Percentiles rank a stretch among this genome's conserved stretches.
Evolutionary conservation across 2,888 invertebrate genomes (phyloP).

Genomic region (Leistus spinibarbis): DNA sequence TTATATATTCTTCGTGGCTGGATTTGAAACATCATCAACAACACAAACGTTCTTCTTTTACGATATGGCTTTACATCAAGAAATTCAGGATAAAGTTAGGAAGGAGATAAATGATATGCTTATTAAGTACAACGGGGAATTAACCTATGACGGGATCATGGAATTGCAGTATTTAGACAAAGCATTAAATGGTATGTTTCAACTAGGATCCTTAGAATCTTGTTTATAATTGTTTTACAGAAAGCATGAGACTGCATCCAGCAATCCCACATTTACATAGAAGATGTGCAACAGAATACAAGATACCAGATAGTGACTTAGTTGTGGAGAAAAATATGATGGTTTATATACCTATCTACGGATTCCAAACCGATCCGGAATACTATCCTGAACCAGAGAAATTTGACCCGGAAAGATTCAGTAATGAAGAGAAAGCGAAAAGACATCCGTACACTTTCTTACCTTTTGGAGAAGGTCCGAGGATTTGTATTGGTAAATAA

Average conservation of each 20-base stretch:
- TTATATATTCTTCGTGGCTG: slow-evolving; percentile 19
- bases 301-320: slow-evolving; percentile 48
- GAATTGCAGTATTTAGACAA: slow-evolving; percentile 22
- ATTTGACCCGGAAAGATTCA: slow-evolving; percentile 58
- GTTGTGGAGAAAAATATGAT: slow-evolving; percentile 50
- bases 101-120: slow-evolving; percentile 27
- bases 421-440: slow-evolving; percentile 46
- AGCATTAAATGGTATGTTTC: slow-evolving; percentile 8
- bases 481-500: slow-evolving; percentile 56
- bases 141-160: slow-evolving; percentile 31
- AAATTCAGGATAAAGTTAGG: slow-evolving; percentile 16
- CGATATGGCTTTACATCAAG: slow-evolving; percentile 12
- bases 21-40: slow-evolving; percentile 24
- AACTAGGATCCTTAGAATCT: too few relatives aligned
- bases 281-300: slow-evolving; percentile 50
- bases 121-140: slow-evolving; percentile 19
- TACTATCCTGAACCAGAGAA: slow-evolving; percentile 55
- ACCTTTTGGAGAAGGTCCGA: slow-evolving; percentile 57
- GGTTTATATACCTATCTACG: slow-evolving; percentile 52
- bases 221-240: too few relatives aligned
- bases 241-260: slow-evolving; percentile 59
- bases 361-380: slow-evolving; percentile 56
- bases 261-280: slow-evolving; percentile 53
- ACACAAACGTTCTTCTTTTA: slow-evolving; percentile 19
- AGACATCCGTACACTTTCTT: slow-evolving; percentile 52